These are phyloP conservation scores for Microtus montanus DNA, from an alignment of 2,113 vertebrate genomes.

Conservation along the genomic window DNA sequence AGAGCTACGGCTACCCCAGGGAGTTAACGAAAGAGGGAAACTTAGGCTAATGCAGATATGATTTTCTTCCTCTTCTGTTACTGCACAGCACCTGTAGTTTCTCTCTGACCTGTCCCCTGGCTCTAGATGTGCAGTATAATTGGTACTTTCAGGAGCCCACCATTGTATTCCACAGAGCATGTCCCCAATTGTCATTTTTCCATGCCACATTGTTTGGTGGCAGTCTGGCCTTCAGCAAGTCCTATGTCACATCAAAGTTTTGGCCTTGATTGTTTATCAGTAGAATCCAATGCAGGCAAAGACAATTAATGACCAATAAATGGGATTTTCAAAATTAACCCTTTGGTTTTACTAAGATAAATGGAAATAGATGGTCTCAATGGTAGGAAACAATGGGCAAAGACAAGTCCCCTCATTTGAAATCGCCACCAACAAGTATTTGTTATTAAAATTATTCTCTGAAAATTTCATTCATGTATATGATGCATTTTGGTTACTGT, in stretches of 20 bases:
- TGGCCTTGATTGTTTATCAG: background rate
- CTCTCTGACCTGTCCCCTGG: background rate
- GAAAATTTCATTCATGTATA: background rate
- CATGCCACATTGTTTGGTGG: background rate
- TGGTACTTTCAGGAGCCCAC: background rate
- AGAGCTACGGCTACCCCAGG: background rate
- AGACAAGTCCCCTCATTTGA: background rate
- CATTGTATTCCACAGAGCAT: too few species aligned
- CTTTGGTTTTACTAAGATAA: background rate
- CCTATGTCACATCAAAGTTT: background rate
- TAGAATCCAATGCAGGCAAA: background rate
- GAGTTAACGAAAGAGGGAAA: background rate
- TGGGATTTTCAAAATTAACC: background rate
- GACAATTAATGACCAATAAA: background rate
- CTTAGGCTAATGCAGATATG: constrained; percentile 33
- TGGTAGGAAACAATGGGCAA: background rate
- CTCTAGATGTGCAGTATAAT: background rate
- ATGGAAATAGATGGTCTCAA: background rate
- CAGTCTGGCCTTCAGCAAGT: background rate
- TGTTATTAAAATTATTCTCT: background rate
- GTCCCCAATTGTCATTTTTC: background rate
- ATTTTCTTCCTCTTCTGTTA: constrained; percentile 30
- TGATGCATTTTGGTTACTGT: background rate
- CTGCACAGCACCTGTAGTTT: background rate
- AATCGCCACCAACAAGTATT: background rate